A percentile compares a stretch with the other conserved stretches of the same genome.
Conservation (phyloP, 64 coral and sea anemone genomes). For the Anthopleura sola region DNA sequence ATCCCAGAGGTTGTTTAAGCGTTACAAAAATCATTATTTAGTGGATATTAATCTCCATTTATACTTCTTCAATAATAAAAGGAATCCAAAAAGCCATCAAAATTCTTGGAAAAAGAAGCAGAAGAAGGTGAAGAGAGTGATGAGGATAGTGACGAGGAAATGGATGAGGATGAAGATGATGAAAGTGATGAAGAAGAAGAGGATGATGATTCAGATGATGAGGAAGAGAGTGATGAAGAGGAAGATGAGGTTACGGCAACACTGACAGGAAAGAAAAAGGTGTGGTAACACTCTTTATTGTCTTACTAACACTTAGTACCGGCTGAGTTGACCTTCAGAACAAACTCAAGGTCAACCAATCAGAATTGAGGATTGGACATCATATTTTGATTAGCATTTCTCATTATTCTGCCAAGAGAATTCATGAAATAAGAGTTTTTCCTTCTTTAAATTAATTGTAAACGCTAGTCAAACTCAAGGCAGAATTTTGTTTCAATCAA, state of each 20-base stretch:
- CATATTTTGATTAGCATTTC: no score
- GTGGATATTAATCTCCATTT: background rate
- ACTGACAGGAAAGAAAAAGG: slow-evolving; percentile 35
- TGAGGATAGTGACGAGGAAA: background rate
- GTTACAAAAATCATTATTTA: background rate
- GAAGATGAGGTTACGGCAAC: slow-evolving; percentile 35
- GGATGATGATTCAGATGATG: slow-evolving; percentile 24
- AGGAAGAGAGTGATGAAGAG: slow-evolving; percentile 21
- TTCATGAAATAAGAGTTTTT: no score
- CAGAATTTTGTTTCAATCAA: no score
- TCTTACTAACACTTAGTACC: background rate
- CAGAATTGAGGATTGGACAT: no score
- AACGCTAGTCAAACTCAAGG: no score
- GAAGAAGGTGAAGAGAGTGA: slow-evolving; percentile 11
- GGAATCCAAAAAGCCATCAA: background rate
- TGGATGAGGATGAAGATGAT: slow-evolving; percentile 31
- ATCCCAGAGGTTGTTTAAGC: no score
- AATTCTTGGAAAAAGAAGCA: background rate
- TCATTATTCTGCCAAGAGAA: no score
- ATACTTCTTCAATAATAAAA: background rate
- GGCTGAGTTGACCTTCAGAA: background rate
- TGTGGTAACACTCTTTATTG: background rate
- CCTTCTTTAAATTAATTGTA: no score
- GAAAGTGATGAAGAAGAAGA: slow-evolving; percentile 13
- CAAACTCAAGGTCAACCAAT: no score